Evolutionary conservation across 2,113 vertebrate species (phyloP).

Genomic region (Erythrolamprus reginae): DNA sequence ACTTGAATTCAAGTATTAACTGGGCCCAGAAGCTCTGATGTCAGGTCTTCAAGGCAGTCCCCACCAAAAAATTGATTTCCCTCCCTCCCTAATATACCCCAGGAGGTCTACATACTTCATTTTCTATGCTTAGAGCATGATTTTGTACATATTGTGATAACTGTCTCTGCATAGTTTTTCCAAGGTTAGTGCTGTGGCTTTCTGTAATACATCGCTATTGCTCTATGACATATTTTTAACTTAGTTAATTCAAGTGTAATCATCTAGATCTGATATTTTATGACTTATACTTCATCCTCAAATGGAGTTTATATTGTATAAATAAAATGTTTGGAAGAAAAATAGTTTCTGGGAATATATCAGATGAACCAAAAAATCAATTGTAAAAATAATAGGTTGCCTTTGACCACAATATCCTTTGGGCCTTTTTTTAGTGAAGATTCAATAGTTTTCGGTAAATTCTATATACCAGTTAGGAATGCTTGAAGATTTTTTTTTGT

Average conservation of each 20-base stretch:
- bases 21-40: not conserved
- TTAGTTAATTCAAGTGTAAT: not conserved
- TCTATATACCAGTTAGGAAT: not conserved
- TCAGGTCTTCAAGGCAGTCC: not conserved
- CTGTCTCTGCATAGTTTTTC: not conserved
- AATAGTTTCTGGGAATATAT: not conserved
- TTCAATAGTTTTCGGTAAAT: not conserved
- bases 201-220: not conserved
- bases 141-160: not conserved
- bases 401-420: not conserved
- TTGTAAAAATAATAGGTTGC: not conserved
- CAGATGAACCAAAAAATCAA: not conserved
- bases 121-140: not conserved
- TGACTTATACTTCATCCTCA: not conserved
- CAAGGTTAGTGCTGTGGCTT: not conserved
- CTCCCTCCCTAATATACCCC: not conserved
- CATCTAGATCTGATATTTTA: not conserved
- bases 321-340: not conserved
- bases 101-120: not conserved
- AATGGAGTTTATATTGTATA: not conserved
- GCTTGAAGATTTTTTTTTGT: not conserved
- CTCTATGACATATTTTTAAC: not conserved
- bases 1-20: not conserved
- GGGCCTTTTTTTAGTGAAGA: not conserved
- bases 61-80: not conserved